Evolutionary conservation across 2,888 invertebrate species (phyloP), one percentile per base, ranked within the genome.

Genomic region (Brenthis daphne): DNA sequence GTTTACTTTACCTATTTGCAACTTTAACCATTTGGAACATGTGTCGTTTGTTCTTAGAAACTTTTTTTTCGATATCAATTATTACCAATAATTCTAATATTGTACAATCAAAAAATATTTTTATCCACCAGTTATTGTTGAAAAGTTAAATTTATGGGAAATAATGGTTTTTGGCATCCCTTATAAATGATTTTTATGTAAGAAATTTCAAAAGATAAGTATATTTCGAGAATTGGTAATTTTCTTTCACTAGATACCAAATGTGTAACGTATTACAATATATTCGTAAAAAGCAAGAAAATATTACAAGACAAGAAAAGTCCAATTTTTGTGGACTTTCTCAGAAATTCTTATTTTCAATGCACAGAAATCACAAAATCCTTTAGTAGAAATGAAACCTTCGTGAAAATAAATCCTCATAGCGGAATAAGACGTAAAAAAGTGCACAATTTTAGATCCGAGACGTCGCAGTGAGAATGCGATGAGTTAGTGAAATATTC

Each of bases 401-500:
- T 29, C 60, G 60, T 29, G 50, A 16, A 50, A n/a, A 60, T 60
- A 60, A 60, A 60, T 60, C 60, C 50, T 60, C 50, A 60, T 47
- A 29, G 48, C 54, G 57, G 53, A 65, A 58, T 65, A 58, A 58
- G 53, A 58, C 53, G 43, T 65, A 65, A 65, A 58, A 29, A 57
- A 58, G 16, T 47, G 66, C 53, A 33, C 47, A 66, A 66, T 66
- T 66, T 58, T 54, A 55, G 60, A 60, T 66, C 48, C 33, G 54
- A 60, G 60, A 55, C 58, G 66, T 66, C 47, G 60, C 29, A 48
- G 14, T 43, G 54, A 60, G 66, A 66, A 66, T 48, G 66, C 54
- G 66, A 60, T 60, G 66, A 66, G 47, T 60, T 54, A 66, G 66
- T 66, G 56, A 66, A 57, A 70, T 67, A 69, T 70, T 65, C 68